Conservation (phyloP, 2,888 invertebrate genomes). For the Julus scandinavius region DNA sequence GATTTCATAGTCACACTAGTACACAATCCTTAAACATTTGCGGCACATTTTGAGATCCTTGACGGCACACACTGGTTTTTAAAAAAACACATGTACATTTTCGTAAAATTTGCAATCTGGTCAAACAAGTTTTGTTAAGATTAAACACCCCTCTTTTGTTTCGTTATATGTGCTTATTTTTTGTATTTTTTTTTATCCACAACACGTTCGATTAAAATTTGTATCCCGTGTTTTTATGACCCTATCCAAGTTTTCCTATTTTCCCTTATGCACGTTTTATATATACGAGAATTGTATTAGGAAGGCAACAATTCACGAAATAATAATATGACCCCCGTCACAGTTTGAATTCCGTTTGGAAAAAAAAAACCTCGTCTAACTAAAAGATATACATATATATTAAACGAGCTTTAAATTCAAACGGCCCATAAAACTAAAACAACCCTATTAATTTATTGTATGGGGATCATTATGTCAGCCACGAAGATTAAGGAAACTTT, state of each 20-base stretch:
- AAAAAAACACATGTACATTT: neutral
- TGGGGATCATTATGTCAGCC: too few relatives aligned
- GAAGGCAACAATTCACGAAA: neutral
- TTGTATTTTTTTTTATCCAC: neutral
- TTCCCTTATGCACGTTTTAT: neutral
- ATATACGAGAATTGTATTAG: neutral
- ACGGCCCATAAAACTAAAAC: too few relatives aligned
- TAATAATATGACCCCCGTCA: neutral
- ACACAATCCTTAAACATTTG: too few relatives aligned
- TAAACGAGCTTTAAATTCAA: too few relatives aligned
- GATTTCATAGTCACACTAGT: too few relatives aligned
- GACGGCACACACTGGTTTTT: too few relatives aligned
- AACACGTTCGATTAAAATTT: neutral
- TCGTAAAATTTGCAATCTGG: neutral
- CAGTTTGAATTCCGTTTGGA: constrained; percentile 39
- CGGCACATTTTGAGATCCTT: neutral
- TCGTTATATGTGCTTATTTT: neutral
- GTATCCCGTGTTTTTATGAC: neutral
- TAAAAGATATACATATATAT: too few relatives aligned
- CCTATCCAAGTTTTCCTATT: neutral
- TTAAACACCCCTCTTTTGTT: neutral
- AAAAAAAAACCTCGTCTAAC: neutral
- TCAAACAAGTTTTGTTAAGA: neutral
- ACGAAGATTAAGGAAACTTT: too few relatives aligned
- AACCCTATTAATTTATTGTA: too few relatives aligned